A percentile compares a stretch with the other conserved stretches of the same genome.
Evolutionary conservation across 2,113 vertebrate genomes (phyloP).

Genomic region (Sylvilagus bachmani): DNA sequence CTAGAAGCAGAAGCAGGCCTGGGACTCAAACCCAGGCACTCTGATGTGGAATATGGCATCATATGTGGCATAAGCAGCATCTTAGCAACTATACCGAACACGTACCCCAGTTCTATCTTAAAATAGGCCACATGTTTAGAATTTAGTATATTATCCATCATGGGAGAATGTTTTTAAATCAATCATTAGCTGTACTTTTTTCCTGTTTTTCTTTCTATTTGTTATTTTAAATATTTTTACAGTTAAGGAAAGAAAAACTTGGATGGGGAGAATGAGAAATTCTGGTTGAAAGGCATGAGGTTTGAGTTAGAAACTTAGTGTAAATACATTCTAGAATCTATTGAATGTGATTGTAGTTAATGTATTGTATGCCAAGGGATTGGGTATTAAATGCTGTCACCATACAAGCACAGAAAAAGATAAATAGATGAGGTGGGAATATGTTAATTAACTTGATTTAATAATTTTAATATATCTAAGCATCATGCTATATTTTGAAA

Average conservation of each 20-base stretch:
- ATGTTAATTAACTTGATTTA: neutral
- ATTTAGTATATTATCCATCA: slow-evolving; percentile 9
- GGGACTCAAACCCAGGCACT: too few species aligned
- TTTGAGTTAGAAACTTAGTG: neutral
- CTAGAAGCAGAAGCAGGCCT: too few species aligned
- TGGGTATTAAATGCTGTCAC: neutral
- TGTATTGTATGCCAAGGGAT: neutral
- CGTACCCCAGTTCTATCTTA: neutral
- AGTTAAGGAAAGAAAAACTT: neutral
- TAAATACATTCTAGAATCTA: neutral
- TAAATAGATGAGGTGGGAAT: neutral
- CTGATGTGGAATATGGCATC: too few species aligned
- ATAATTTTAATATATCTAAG: neutral
- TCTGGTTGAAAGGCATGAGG: neutral
- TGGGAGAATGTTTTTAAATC: neutral
- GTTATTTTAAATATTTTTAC: slow-evolving; percentile 4
- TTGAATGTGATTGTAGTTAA: neutral
- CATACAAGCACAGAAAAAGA: neutral
- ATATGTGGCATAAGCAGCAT: too few species aligned
- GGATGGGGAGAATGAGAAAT: too few species aligned
- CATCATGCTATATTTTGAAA: neutral
- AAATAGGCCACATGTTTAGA: neutral
- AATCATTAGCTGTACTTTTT: neutral
- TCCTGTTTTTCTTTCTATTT: neutral
- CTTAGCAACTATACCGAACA: too few species aligned